Evolutionary conservation across 1,140 invertebrate genomes (phyloP).

Genomic region (Papilio polytes): DNA sequence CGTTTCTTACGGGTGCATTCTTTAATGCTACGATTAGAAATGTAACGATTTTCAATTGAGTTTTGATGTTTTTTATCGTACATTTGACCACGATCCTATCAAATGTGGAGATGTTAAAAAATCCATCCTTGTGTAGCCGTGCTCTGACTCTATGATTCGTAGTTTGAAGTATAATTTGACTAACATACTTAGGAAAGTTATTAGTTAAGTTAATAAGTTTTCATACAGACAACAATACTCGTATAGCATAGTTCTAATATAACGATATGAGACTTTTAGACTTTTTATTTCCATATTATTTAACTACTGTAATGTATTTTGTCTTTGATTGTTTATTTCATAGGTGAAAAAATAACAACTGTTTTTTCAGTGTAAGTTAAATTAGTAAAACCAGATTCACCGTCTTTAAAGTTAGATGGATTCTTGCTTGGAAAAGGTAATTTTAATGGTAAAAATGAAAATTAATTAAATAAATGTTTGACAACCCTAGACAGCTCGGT

Average conservation of each 20-base stretch:
- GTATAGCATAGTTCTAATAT: too few species aligned
- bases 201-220: too few species aligned
- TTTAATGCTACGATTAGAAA: conserved; percentile 33
- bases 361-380: too few species aligned
- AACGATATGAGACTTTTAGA: too few species aligned
- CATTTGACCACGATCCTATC: neutral
- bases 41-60: conserved; percentile 5
- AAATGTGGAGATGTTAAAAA: neutral
- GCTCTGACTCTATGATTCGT: too few species aligned
- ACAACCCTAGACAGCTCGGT: conserved; percentile 43
- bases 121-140: neutral
- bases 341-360: neutral
- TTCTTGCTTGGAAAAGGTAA: too few species aligned
- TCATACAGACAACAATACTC: too few species aligned
- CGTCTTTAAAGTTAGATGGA: too few species aligned
- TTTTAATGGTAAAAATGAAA: neutral
- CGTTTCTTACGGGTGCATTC: conserved; percentile 48
- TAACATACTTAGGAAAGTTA: neutral
- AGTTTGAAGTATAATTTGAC: neutral
- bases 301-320: neutral
- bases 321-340: neutral
- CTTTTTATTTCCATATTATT: neutral
- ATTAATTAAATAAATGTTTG: neutral
- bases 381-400: too few species aligned
- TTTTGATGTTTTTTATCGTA: neutral